A percentile compares a stretch with the other conserved stretches of the same genome.
phyloP scores from a whole-genome alignment of 1,140 invertebrate genomes.

The Parapsyche elsis region DNA sequence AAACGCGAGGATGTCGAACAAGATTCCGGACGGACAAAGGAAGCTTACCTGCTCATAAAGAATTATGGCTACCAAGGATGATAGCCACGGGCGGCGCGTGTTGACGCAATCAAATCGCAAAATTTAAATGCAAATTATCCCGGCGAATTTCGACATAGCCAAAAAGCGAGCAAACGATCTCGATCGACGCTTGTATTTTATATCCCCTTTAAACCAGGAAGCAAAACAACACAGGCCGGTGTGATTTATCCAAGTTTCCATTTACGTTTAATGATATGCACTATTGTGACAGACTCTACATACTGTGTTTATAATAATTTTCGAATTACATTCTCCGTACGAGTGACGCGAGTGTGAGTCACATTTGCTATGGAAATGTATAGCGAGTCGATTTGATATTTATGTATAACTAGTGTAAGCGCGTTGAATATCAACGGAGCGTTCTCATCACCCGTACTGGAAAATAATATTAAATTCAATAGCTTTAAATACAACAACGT shows the following conservation, averaged over 20 bases:
- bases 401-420: too few relatives aligned
- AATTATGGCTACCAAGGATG: slow-evolving; percentile 33
- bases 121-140: not conserved
- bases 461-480: too few relatives aligned
- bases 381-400: too few relatives aligned
- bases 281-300: too few relatives aligned
- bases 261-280: not conserved
- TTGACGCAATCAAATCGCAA: not conserved
- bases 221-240: not conserved
- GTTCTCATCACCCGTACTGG: too few relatives aligned
- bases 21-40: slow-evolving; percentile 51
- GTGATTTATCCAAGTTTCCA: not conserved
- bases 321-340: not conserved
- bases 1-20: slow-evolving; percentile 47
- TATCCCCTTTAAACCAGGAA: not conserved
- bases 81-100: slow-evolving; percentile 17
- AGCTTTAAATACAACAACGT: too few relatives aligned
- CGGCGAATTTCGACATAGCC: too few relatives aligned
- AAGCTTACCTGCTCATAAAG: slow-evolving; percentile 51
- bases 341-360: not conserved
- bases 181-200: not conserved
- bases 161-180: too few relatives aligned
- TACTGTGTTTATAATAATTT: too few relatives aligned
- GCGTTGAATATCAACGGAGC: too few relatives aligned
- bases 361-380: too few relatives aligned